These are phyloP conservation scores for Siniperca scherzeri DNA, from an alignment of 2,797 vertebrate genomes.

Conservation along the genomic window DNA sequence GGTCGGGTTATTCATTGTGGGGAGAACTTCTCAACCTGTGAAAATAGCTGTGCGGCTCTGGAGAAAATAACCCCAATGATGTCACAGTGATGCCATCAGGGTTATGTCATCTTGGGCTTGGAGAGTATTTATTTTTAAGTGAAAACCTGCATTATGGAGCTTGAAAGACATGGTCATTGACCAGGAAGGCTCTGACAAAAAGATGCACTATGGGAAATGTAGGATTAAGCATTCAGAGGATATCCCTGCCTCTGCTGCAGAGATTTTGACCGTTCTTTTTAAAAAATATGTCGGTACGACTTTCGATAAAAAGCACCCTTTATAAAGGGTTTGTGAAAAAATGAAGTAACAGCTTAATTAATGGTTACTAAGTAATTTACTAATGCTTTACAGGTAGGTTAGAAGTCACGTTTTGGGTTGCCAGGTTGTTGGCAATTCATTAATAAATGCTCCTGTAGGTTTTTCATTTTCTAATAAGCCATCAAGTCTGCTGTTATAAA, in stretches of 20 bases:
- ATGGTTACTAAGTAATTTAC: neutral
- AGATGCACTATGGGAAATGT: conserved; percentile 13
- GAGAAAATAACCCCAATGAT: conserved; percentile 3
- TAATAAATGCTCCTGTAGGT: neutral
- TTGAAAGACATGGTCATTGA: neutral
- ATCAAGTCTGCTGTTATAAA: neutral
- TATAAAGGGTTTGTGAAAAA: neutral
- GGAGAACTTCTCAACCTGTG: neutral
- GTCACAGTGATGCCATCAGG: conserved; percentile 10
- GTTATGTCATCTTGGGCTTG: neutral
- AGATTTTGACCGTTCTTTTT: neutral
- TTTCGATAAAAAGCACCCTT: neutral
- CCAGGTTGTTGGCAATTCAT: neutral
- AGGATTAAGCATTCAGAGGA: neutral
- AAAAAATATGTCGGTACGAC: neutral
- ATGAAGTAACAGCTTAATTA: neutral
- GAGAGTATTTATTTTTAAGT: neutral
- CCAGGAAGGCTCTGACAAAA: neutral
- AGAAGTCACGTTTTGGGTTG: neutral
- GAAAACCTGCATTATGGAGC: neutral
- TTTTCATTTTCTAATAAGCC: neutral
- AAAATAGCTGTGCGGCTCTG: neutral
- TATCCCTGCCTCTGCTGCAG: neutral
- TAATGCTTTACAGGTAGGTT: too few relatives aligned
- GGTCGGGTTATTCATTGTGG: neutral